phyloP scores from a whole-genome alignment of 1,140 invertebrate species.

The Elymnias hypermnestra region DNA sequence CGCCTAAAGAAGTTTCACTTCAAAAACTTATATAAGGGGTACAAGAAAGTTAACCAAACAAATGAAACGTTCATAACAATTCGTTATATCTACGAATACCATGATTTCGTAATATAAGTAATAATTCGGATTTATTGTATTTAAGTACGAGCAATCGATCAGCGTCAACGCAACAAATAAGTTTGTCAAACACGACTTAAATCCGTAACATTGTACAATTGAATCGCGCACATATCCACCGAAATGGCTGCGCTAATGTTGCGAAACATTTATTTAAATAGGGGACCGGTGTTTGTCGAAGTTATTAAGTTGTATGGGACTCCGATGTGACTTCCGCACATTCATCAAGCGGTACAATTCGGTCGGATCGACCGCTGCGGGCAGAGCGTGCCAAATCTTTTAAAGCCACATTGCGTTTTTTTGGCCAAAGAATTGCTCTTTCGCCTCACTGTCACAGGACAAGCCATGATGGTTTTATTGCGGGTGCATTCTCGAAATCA shows the following conservation, averaged over 20 bases:
- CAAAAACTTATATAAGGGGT: no score
- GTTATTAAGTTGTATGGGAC: slow-evolving; percentile 66
- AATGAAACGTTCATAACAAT: no score
- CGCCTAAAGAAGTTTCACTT: no score
- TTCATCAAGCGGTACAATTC: slow-evolving; percentile 47
- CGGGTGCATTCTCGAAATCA: slow-evolving; percentile 54
- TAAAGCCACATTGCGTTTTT: slow-evolving; percentile 53
- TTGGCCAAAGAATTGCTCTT: slow-evolving; percentile 25
- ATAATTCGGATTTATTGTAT: slow-evolving; percentile 11
- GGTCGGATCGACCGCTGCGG: slow-evolving; percentile 26
- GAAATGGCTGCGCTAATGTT: slow-evolving; percentile 56
- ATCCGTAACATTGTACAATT: slow-evolving; percentile 42
- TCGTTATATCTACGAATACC: no score
- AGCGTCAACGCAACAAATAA: slow-evolving; percentile 45
- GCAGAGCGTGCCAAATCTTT: slow-evolving; percentile 65
- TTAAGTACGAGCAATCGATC: slow-evolving; percentile 35
- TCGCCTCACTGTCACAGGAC: slow-evolving; percentile 24
- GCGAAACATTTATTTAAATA: slow-evolving; percentile 58
- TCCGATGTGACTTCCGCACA: slow-evolving; percentile 56
- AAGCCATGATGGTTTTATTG: slow-evolving; percentile 62
- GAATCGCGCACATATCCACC: slow-evolving; percentile 42
- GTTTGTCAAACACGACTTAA: slow-evolving; percentile 56
- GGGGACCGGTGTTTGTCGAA: slow-evolving; percentile 63
- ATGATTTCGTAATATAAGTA: neutral
- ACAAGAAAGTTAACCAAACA: no score